Evolutionary conservation across 2,888 invertebrate species (phyloP).

Genomic region (Volucella bombylans): DNA sequence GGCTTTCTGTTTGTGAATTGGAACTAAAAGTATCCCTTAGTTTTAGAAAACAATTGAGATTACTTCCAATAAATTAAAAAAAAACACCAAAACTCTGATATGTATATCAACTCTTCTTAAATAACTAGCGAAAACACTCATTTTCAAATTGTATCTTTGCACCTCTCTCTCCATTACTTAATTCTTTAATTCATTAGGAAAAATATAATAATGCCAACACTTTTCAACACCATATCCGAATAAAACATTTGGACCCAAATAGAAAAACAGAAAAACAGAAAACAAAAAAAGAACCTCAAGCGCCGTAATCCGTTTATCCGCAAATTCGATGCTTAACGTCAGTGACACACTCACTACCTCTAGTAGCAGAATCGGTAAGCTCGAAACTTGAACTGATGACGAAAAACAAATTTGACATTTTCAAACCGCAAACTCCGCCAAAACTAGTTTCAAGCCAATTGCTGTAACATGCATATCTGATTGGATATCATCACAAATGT

Average conservation of each 20-base stretch:
- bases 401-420: constrained; percentile 63
- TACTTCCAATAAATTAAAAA: too few species aligned
- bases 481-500: constrained; percentile 14
- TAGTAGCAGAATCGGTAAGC: constrained; percentile 61
- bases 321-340: constrained; percentile 8
- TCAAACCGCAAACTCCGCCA: constrained; percentile 55
- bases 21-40: too few species aligned
- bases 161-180: too few species aligned
- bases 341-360: constrained; percentile 55
- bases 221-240: neutral
- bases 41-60: too few species aligned
- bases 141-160: too few species aligned
- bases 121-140: too few species aligned
- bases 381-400: constrained; percentile 32
- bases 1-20: too few species aligned
- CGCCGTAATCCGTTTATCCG: constrained; percentile 13
- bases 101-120: too few species aligned
- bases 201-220: neutral
- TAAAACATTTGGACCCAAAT: neutral
- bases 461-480: neutral
- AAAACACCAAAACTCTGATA: too few species aligned
- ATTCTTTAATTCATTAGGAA: too few species aligned
- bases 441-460: constrained; percentile 57
- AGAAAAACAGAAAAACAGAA: neutral
- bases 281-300: neutral